Evolutionary conservation across 2,888 invertebrate genomes (phyloP).

Genomic region (Ischnus inquisitorius): DNA sequence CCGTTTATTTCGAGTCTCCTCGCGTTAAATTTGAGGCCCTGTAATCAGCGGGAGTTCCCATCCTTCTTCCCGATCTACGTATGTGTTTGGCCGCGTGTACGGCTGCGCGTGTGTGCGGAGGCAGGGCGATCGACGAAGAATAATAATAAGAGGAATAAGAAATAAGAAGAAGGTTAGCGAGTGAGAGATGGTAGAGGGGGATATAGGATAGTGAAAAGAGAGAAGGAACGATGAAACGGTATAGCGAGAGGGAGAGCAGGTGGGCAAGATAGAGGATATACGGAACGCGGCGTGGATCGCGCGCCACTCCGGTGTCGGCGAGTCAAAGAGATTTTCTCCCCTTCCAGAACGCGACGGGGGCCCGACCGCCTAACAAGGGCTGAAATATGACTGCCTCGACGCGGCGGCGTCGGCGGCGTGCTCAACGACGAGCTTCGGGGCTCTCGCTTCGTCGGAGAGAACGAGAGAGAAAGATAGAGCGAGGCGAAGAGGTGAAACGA

Average conservation of each 20-base stretch:
- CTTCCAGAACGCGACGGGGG: conserved; percentile 80
- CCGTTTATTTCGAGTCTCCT: conserved; percentile 70
- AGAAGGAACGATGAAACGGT: conserved; percentile 70
- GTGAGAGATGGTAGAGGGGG: conserved; percentile 72
- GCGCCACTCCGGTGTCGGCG: conserved; percentile 81
- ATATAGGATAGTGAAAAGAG: conserved; percentile 25
- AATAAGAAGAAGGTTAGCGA: conserved; percentile 75
- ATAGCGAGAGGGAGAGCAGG: conserved; percentile 78
- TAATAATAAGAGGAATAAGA: conserved; percentile 38
- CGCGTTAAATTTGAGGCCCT: conserved; percentile 73
- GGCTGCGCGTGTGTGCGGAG: conserved; percentile 3
- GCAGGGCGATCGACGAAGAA: conserved; percentile 8
- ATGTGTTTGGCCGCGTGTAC: conserved; percentile 17
- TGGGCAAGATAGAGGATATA: conserved; percentile 77
- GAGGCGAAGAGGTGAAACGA: conserved; percentile 13
- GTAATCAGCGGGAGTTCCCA: conserved; percentile 72
- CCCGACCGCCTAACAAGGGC: conserved; percentile 83
- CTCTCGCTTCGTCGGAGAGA: conserved; percentile 48
- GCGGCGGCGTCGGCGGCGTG: conserved; percentile 72
- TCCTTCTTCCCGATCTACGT: neutral
- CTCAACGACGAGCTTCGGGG: conserved; percentile 50
- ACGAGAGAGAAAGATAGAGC: conserved; percentile 27
- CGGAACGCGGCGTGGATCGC: conserved; percentile 81
- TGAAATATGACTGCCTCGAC: conserved; percentile 83
- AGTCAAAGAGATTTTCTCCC: conserved; percentile 84